Base-by-base conservation (phyloP, 2,797 vertebrate genomes). In the Sebastes taczanowskii region DNA sequence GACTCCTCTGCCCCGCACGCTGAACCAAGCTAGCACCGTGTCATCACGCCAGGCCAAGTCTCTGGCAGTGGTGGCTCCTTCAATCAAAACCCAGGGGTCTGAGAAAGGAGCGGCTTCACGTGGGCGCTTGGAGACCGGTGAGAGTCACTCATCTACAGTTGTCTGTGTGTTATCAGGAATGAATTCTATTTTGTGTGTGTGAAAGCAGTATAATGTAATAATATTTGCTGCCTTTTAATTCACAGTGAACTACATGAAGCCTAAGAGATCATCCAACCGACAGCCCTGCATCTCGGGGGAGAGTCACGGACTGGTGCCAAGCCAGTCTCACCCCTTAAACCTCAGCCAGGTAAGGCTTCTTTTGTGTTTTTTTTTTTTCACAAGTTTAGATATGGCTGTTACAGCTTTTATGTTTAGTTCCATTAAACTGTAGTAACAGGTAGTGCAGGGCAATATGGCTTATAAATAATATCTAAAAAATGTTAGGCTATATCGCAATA, bases 301-400 rank as follows among this genome's bases (percentile, higher is more conserved):
- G 77, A 95, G 95, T 56, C 94, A 95, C 2, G 95, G 96, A 0
- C 95, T 95, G 77, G 94, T 95, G 11, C 91, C 95, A 2, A 96
- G 94, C 10, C 95, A 97, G 27, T 96, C 96, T 16, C 98, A 99
- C 94, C 98, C 98, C 5, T 96, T 99, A 84, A 99, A 99, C 94
- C 98, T 99, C 88, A 99, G 98, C 95, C 98, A 99, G 97, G 98
- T 99, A 89, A 91, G 74, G 1, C 4, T 6, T 9, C 6, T 27
- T 56, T 27, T 22, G 18, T 64, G 18, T 11, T 11, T 23, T 23
- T 23, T 23, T 23, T 23, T 23, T 23, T 23, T 23, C 2, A 6
- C 20, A 3, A 3, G 7, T 0, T 18, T 27, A 6, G 2, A 23
- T 3, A 0, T 23, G 2, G 1, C 46, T 1, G 1, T 18, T n/a